These are phyloP conservation scores for Pseudocheirus occidentalis DNA, from an alignment of 2,797 vertebrate species.

Conservation along the genomic window DNA sequence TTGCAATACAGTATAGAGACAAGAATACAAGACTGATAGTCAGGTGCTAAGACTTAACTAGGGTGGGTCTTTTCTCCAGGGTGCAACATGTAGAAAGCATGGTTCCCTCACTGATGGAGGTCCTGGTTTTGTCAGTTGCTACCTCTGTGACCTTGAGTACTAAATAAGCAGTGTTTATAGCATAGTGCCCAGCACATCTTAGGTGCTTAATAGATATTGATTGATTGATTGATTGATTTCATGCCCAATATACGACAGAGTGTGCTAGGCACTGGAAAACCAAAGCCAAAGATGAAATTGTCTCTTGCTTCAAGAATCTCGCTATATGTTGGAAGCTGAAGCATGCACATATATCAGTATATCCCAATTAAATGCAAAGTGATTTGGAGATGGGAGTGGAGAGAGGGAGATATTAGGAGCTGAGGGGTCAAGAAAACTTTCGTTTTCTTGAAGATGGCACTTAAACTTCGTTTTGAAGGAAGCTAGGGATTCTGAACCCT, in stretches of 20 bases:
- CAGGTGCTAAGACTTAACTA: not conserved
- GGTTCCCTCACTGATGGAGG: not conserved
- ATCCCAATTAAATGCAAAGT: not conserved
- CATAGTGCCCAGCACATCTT: too few species aligned
- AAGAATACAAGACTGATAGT: not conserved
- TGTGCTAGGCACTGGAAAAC: not conserved
- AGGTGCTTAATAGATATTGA: not conserved
- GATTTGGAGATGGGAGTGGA: not conserved
- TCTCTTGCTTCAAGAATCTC: not conserved
- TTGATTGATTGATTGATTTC: not conserved
- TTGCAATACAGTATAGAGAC: not conserved
- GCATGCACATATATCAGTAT: not conserved
- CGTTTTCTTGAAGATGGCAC: too few species aligned
- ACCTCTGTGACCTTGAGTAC: too few species aligned
- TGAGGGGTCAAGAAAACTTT: too few species aligned
- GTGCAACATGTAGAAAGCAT: not conserved
- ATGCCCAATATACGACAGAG: not conserved
- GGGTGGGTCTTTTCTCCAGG: not conserved
- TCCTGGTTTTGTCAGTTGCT: too few species aligned
- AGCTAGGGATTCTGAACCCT: too few species aligned
- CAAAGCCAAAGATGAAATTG: not conserved
- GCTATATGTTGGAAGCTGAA: not conserved
- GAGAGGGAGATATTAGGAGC: not conserved
- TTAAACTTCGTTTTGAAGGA: too few species aligned
- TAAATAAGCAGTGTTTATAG: too few species aligned